Conservation (phyloP, 2,797 vertebrate species). For the Pygocentrus nattereri region DNA sequence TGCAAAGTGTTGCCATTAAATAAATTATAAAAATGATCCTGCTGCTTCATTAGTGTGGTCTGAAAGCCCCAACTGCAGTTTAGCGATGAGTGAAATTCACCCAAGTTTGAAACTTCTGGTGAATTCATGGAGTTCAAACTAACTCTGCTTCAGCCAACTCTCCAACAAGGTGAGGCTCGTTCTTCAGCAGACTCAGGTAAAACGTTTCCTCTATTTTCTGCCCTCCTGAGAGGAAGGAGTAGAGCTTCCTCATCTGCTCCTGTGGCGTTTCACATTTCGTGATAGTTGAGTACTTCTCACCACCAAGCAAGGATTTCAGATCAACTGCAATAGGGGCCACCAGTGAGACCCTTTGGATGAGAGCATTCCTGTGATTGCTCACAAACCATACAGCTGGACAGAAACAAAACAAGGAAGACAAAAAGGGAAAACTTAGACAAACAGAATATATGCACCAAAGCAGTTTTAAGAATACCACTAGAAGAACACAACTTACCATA, state of each 20-base stretch:
- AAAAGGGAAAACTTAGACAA: not conserved
- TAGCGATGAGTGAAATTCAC: too few species aligned
- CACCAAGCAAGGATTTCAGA: not conserved
- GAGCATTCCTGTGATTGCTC: not conserved
- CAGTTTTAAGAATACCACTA: too few species aligned
- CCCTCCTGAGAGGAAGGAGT: slow-evolving; percentile 1
- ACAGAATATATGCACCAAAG: not conserved
- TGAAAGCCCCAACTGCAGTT: not conserved
- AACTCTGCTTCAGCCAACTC: not conserved
- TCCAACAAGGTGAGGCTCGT: not conserved
- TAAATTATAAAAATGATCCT: too few species aligned
- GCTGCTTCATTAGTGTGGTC: too few species aligned
- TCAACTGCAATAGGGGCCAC: slow-evolving; percentile 26
- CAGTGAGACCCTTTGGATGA: not conserved
- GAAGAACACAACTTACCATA: not conserved
- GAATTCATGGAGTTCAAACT: too few species aligned
- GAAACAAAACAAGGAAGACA: not conserved
- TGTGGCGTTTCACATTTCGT: not conserved
- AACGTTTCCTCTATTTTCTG: not conserved
- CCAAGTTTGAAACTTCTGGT: too few species aligned
- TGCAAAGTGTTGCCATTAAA: too few species aligned
- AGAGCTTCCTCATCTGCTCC: slow-evolving; percentile 16
- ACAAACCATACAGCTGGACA: slow-evolving; percentile 22
- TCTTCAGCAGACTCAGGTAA: slow-evolving; percentile 20
- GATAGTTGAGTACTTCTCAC: slow-evolving; percentile 10